Percentiles rank a stretch among this genome's conserved stretches.
Conservation (phyloP, 2,113 vertebrate genomes). For the Oncorhynchus mykiss region DNA sequence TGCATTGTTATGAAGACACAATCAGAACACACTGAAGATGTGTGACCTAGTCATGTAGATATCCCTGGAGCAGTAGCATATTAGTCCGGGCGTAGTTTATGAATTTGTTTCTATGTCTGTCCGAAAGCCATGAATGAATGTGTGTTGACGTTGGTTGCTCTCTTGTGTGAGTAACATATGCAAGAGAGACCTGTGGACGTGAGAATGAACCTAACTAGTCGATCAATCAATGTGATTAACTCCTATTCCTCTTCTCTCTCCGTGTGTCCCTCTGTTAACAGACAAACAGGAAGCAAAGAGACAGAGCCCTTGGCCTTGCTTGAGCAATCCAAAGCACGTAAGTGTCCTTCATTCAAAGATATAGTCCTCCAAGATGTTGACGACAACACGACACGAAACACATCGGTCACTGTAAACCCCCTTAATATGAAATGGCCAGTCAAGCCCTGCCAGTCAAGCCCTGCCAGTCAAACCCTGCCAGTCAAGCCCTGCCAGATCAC, state of each 20-base stretch:
- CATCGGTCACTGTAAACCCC: background rate
- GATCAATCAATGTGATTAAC: conserved; percentile 3
- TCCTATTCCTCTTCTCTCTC: background rate
- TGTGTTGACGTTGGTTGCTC: too few species aligned
- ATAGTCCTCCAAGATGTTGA: background rate
- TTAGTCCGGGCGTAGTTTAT: too few species aligned
- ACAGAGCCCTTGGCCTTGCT: conserved; percentile 60
- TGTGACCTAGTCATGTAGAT: too few species aligned
- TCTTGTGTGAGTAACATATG: too few species aligned
- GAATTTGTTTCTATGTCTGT: too few species aligned
- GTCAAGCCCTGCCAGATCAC: too few species aligned
- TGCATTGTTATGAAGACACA: too few species aligned
- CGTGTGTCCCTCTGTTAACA: conserved; percentile 42
- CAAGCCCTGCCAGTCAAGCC: too few species aligned
- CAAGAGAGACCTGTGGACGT: background rate
- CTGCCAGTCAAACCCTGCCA: too few species aligned
- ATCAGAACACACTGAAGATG: too few species aligned
- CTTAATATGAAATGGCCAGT: background rate
- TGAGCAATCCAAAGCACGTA: conserved; percentile 66
- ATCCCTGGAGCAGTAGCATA: too few species aligned
- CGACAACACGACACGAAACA: background rate
- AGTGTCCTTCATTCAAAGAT: conserved; percentile 25
- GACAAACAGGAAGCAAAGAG: conserved; percentile 54
- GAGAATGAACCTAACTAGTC: background rate
- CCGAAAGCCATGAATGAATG: too few species aligned